phyloP scores from a whole-genome alignment of 2,797 vertebrate species.

The Antrozous pallidus region DNA sequence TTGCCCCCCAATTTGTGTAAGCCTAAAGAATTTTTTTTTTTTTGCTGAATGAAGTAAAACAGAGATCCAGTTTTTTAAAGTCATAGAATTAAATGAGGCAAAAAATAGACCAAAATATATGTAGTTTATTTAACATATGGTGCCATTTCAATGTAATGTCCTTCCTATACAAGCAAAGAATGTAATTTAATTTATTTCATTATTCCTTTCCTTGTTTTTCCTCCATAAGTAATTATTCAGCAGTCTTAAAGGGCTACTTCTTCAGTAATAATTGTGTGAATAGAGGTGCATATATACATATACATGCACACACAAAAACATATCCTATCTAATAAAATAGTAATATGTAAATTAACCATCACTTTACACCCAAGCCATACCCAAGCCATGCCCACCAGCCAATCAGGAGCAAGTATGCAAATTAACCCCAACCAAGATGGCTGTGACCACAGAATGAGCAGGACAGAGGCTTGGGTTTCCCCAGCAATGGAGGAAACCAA shows the following conservation, averaged over 20 bases:
- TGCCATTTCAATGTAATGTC: neutral
- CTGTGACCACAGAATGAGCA: too few relatives aligned
- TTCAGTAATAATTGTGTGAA: neutral
- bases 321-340: too few relatives aligned
- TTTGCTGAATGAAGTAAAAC: conserved; percentile 24
- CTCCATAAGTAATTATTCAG: neutral
- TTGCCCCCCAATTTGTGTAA: neutral
- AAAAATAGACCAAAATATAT: neutral
- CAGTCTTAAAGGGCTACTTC: neutral
- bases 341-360: too few relatives aligned
- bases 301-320: neutral
- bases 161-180: neutral
- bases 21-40: neutral
- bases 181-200: neutral
- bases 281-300: neutral
- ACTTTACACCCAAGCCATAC: too few relatives aligned
- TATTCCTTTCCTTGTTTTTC: neutral
- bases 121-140: neutral
- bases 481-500: too few relatives aligned
- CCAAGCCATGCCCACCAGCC: too few relatives aligned
- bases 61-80: neutral
- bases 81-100: neutral
- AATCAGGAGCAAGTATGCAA: too few relatives aligned
- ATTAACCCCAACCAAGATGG: too few relatives aligned
- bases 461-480: too few relatives aligned